Evolutionary conservation across 2,888 invertebrate species (phyloP).

Genomic region (Cremastinae sp.): DNA sequence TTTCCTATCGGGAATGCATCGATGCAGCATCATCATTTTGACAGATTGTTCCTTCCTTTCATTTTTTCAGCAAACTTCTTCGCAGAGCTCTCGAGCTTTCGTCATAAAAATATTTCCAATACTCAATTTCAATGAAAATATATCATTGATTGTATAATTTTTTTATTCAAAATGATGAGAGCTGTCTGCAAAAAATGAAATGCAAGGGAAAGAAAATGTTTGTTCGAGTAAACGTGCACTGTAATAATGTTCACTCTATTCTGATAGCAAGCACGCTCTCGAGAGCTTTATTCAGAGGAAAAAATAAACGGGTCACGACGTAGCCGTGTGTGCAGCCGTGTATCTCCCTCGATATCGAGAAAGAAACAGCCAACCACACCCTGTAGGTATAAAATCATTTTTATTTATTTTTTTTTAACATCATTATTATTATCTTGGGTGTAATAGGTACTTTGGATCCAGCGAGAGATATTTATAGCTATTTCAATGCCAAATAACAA

Average conservation of each 20-base stretch:
- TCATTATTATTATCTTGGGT: not conserved
- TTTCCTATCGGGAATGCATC: slow-evolving; percentile 48
- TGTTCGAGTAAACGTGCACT: slow-evolving; percentile 25
- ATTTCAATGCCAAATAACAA: too few relatives aligned
- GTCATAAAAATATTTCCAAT: too few relatives aligned
- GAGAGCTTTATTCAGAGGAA: slow-evolving; percentile 66
- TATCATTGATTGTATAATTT: slow-evolving; percentile 1
- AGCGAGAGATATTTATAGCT: too few relatives aligned
- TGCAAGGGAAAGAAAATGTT: slow-evolving; percentile 39
- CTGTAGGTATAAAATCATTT: slow-evolving; percentile 65
- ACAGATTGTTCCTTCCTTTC: slow-evolving; percentile 23
- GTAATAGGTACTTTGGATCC: too few relatives aligned
- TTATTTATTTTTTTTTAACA: not conserved
- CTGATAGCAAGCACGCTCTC: slow-evolving; percentile 52
- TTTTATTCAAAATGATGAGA: not conserved
- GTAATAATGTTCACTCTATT: slow-evolving; percentile 10
- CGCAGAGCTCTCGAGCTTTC: not conserved
- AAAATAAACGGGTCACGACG: slow-evolving; percentile 74
- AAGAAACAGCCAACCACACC: slow-evolving; percentile 70
- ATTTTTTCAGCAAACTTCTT: slow-evolving; percentile 1
- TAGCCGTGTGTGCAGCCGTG: slow-evolving; percentile 73
- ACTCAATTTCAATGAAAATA: too few relatives aligned
- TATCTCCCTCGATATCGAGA: slow-evolving; percentile 34
- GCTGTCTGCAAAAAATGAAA: not conserved
- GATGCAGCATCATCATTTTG: slow-evolving; percentile 10